Conservation (phyloP, 2,797 vertebrate species). For the Poeciliopsis presidionis region DNA sequence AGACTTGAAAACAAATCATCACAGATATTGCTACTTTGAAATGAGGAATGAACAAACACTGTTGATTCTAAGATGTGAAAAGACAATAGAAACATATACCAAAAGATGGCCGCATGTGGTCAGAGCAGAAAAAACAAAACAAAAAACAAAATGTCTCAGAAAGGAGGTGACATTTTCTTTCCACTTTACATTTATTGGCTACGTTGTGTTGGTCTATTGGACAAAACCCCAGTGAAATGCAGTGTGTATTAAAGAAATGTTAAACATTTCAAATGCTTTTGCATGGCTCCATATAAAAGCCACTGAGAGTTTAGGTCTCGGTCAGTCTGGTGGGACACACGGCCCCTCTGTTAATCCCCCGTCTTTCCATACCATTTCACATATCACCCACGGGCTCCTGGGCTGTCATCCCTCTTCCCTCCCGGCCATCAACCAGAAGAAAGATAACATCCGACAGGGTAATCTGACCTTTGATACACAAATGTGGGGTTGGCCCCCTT, state of each 20-base stretch:
- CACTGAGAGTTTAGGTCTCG: conserved; percentile 58
- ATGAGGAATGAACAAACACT: background rate
- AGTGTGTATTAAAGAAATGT: background rate
- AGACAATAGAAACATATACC: background rate
- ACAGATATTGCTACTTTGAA: background rate
- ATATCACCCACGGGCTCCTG: conserved; percentile 64
- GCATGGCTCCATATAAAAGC: background rate
- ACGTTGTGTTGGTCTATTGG: background rate
- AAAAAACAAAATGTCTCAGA: background rate
- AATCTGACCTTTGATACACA: conserved; percentile 84
- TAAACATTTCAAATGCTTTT: background rate
- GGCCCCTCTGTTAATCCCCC: conserved; percentile 73
- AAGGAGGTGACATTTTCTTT: background rate
- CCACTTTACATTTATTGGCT: background rate
- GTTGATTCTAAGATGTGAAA: background rate
- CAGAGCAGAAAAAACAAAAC: background rate
- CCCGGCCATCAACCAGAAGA: conserved; percentile 59
- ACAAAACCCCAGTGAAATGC: background rate
- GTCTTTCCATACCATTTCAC: conserved; percentile 72
- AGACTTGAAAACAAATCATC: background rate
- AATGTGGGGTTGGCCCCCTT: conserved; percentile 58
- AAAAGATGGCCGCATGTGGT: background rate
- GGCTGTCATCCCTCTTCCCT: conserved; percentile 67
- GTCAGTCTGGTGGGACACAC: conserved; percentile 56
- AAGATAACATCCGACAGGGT: conserved; percentile 82